Evolutionary conservation across 2,797 vertebrate species (phyloP).

Genomic region (Mastacembelus armatus): DNA sequence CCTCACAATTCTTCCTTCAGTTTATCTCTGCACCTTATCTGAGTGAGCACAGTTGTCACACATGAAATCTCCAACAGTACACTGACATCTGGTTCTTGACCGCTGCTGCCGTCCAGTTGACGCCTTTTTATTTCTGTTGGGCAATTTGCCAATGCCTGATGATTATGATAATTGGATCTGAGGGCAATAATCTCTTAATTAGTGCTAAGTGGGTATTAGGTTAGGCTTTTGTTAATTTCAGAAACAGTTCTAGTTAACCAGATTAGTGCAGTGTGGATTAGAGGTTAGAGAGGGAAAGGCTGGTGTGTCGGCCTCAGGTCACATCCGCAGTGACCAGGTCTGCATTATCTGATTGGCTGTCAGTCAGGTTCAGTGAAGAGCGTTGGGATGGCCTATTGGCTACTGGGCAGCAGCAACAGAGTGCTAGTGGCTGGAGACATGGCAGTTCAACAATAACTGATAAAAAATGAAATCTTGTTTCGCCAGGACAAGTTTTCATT

Average conservation of each 20-base stretch:
- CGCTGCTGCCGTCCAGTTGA: slow-evolving; percentile 22
- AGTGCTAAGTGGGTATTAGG: slow-evolving; percentile 80
- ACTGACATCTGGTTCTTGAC: slow-evolving; percentile 19
- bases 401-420: slow-evolving; percentile 14
- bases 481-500: slow-evolving; percentile 49
- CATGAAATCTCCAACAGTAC: slow-evolving; percentile 36
- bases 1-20: slow-evolving; percentile 45
- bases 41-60: slow-evolving; percentile 36
- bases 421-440: slow-evolving; percentile 10
- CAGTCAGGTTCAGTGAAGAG: slow-evolving; percentile 34
- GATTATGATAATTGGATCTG: slow-evolving; percentile 75
- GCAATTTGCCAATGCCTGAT: slow-evolving; percentile 47
- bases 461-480: slow-evolving; percentile 19
- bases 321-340: slow-evolving; percentile 13
- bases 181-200: slow-evolving; percentile 81
- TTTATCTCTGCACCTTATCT: slow-evolving; percentile 62
- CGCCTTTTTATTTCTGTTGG: slow-evolving; percentile 34
- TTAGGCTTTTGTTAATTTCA: slow-evolving; percentile 73
- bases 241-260: slow-evolving; percentile 75
- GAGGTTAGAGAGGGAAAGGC: slow-evolving; percentile 42
- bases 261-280: slow-evolving; percentile 75
- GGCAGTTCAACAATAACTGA: slow-evolving; percentile 6
- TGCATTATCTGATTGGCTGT: slow-evolving; percentile 39
- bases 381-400: slow-evolving; percentile 5
- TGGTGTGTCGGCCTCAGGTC: slow-evolving; percentile 30